A percentile compares a stretch with the other conserved stretches of the same genome.
phyloP scores from a whole-genome alignment of 37 sponge, comb jelly and placozoan genomes.

The Geodia barretti region DNA sequence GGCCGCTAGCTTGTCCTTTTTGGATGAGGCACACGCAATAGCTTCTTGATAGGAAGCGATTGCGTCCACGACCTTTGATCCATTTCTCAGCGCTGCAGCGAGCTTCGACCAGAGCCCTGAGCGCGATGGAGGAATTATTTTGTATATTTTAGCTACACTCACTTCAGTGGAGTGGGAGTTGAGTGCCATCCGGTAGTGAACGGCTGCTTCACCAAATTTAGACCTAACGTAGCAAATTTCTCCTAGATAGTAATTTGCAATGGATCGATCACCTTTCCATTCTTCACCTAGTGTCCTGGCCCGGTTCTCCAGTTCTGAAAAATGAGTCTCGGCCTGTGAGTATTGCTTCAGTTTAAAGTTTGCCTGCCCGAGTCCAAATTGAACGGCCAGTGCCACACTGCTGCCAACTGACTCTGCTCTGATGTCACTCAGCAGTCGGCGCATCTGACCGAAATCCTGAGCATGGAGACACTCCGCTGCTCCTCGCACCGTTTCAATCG shows the following conservation, averaged over 20 bases:
- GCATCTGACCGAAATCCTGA: slow-evolving; percentile 48
- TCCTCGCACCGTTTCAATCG: too few relatives aligned
- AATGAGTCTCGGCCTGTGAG: slow-evolving; percentile 2
- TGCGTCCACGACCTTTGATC: slow-evolving; percentile 57
- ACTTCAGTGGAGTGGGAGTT: neutral
- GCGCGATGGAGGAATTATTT: slow-evolving; percentile 17
- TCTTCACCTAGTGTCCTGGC: neutral
- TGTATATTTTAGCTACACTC: slow-evolving; percentile 11
- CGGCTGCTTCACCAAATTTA: slow-evolving; percentile 22
- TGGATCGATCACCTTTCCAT: neutral
- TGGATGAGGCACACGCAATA: slow-evolving; percentile 1
- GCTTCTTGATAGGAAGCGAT: slow-evolving; percentile 42
- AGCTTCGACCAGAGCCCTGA: slow-evolving; percentile 40
- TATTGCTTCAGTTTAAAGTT: slow-evolving; percentile 46
- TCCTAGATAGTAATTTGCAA: slow-evolving; percentile 52
- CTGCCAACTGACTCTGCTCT: neutral
- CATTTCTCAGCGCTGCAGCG: slow-evolving; percentile 27
- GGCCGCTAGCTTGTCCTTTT: slow-evolving; percentile 53
- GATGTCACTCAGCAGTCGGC: neutral
- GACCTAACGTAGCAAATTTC: slow-evolving; percentile 22
- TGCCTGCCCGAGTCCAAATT: slow-evolving; percentile 54
- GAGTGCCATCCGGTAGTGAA: slow-evolving; percentile 23
- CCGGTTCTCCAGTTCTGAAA: neutral
- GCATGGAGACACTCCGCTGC: slow-evolving; percentile 53
- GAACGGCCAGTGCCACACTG: neutral